These are phyloP conservation scores for Atopsyche davidsoni DNA, from an alignment of 1,140 invertebrate genomes.

Conservation along the genomic window DNA sequence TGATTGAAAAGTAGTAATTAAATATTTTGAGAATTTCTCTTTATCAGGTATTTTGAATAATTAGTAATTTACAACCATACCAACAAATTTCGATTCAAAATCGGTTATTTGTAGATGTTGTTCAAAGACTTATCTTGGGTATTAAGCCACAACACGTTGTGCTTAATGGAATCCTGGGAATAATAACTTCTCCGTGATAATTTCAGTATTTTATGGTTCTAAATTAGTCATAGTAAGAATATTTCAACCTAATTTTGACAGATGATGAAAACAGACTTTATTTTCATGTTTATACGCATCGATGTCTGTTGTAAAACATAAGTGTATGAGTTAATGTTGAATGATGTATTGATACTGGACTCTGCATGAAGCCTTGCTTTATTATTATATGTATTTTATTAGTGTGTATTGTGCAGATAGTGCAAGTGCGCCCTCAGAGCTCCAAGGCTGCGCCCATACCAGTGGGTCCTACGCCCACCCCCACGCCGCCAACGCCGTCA, in stretches of 20 bases:
- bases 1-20: neutral
- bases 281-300: neutral
- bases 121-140: no score
- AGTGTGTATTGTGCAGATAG: constrained; percentile 16
- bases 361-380: neutral
- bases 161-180: no score
- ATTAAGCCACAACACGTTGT: no score
- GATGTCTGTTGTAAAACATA: neutral
- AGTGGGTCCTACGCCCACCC: neutral
- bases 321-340: neutral
- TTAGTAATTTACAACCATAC: no score
- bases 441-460: neutral
- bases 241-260: no score
- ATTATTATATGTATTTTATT: constrained; percentile 5
- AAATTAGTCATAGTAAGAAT: neutral
- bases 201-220: no score
- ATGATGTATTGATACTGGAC: neutral
- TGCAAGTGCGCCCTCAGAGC: constrained; percentile 16
- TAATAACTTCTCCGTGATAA: no score
- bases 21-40: neutral
- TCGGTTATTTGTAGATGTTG: no score
- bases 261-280: neutral
- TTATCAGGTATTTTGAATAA: no score
- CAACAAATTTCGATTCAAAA: no score
- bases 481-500: neutral